These are phyloP conservation scores for Exocentrus adspersus DNA, from an alignment of 2,888 invertebrate genomes.

Conservation along the genomic window DNA sequence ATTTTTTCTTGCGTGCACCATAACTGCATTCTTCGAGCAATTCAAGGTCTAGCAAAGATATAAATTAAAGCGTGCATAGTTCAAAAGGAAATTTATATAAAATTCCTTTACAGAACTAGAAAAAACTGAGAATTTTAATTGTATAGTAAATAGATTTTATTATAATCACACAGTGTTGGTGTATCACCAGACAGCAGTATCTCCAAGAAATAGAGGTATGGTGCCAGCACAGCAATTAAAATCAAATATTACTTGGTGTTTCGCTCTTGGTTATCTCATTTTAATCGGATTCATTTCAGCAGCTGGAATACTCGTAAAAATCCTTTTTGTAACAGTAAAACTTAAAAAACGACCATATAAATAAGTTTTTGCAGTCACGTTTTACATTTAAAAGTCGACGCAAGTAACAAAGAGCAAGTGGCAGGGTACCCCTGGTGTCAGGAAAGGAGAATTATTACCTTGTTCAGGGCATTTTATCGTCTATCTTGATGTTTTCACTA, in stretches of 20 bases:
- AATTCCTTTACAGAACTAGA: no score
- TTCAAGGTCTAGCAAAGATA: not conserved
- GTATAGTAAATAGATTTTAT: no score
- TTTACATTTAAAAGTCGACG: slow-evolving; percentile 8
- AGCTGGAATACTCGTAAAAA: not conserved
- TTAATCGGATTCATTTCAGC: not conserved
- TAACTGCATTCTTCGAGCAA: not conserved
- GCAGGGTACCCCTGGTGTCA: slow-evolving; percentile 29
- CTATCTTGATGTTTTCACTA: slow-evolving; percentile 25
- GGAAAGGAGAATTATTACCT: slow-evolving; percentile 30
- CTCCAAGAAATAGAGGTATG: no score
- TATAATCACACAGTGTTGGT: no score
- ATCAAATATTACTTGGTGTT: not conserved
- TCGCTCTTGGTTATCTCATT: not conserved
- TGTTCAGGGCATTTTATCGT: slow-evolving; percentile 27
- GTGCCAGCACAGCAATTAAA: no score
- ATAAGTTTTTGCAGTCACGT: slow-evolving; percentile 10
- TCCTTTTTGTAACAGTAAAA: not conserved
- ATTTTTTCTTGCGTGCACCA: not conserved
- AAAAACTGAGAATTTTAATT: no score
- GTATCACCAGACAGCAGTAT: no score
- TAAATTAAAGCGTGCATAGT: not conserved
- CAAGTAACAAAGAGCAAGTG: slow-evolving; percentile 26
- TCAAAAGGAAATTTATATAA: not conserved
- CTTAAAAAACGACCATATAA: slow-evolving; percentile 1